Conservation (phyloP, 2,888 invertebrate species). For the Ormyrus rosae region DNA sequence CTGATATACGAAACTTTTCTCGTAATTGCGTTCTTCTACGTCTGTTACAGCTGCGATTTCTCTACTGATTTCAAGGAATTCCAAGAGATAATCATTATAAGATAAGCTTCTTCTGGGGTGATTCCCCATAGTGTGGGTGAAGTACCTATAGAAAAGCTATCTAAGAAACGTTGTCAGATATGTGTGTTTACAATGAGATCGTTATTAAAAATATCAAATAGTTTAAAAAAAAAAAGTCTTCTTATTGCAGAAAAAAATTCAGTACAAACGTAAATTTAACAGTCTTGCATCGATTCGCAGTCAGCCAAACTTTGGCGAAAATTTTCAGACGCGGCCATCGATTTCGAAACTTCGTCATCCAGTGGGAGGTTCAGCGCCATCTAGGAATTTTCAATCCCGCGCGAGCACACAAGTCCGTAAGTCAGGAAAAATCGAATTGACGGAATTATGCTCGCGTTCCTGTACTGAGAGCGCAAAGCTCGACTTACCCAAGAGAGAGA, state of each 20-base stretch:
- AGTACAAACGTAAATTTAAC: too few relatives aligned
- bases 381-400: conserved; percentile 33
- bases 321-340: neutral
- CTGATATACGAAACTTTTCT: too few relatives aligned
- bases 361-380: neutral
- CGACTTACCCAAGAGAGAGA: neutral
- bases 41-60: too few relatives aligned
- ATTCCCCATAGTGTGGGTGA: too few relatives aligned
- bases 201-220: too few relatives aligned
- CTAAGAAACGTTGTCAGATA: too few relatives aligned
- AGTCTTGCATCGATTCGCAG: neutral
- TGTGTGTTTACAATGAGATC: too few relatives aligned
- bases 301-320: neutral
- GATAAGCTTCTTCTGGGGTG: too few relatives aligned
- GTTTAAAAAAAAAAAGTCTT: too few relatives aligned
- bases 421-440: conserved; percentile 44
- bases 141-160: too few relatives aligned
- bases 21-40: too few relatives aligned
- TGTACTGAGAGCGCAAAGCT: neutral
- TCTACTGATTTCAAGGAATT: neutral
- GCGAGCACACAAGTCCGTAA: neutral
- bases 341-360: conserved; percentile 26
- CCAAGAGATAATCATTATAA: neutral
- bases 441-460: conserved; percentile 44
- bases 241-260: too few relatives aligned